phyloP scores from a whole-genome alignment of 2,113 vertebrate genomes.

The Puntigrus tetrazona region DNA sequence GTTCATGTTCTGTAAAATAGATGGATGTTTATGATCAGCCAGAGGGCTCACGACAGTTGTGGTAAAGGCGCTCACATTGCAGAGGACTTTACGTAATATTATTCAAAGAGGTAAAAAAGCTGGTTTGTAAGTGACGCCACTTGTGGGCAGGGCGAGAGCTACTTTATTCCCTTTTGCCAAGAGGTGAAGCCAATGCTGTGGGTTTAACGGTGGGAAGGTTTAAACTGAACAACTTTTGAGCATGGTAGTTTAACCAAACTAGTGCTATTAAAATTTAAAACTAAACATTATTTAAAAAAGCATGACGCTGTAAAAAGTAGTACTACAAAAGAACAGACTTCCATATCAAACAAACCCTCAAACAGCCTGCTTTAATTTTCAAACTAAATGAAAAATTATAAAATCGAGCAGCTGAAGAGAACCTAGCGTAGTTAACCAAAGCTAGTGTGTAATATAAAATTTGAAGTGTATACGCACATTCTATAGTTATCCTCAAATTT shows the following conservation, averaged over 20 bases:
- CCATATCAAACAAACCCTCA: constrained; percentile 7
- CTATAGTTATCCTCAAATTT: neutral
- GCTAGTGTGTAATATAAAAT: neutral
- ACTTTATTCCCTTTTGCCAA: neutral
- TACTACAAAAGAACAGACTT: neutral
- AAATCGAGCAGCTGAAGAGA: constrained; percentile 54
- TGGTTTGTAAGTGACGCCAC: constrained; percentile 1
- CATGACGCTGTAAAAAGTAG: neutral
- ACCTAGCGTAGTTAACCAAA: neutral
- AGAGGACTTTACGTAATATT: constrained; percentile 40
- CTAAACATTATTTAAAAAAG: neutral
- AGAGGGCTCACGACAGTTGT: neutral
- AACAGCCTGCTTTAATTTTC: constrained; percentile 52
- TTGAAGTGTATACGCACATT: neutral
- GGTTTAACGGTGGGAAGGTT: constrained; percentile 64
- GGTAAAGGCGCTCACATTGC: neutral
- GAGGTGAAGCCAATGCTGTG: constrained; percentile 35
- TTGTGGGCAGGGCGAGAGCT: constrained; percentile 19
- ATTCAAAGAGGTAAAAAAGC: constrained; percentile 42
- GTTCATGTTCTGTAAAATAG: constrained; percentile 28
- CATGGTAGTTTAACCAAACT: neutral
- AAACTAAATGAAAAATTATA: constrained; percentile 60
- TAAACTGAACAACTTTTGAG: constrained; percentile 61
- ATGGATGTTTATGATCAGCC: constrained; percentile 42
- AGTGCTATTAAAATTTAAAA: neutral